Evolutionary conservation across 2,888 invertebrate species (phyloP), one percentile per base, ranked within the genome.

Genomic region (Yponomeuta sedellus): DNA sequence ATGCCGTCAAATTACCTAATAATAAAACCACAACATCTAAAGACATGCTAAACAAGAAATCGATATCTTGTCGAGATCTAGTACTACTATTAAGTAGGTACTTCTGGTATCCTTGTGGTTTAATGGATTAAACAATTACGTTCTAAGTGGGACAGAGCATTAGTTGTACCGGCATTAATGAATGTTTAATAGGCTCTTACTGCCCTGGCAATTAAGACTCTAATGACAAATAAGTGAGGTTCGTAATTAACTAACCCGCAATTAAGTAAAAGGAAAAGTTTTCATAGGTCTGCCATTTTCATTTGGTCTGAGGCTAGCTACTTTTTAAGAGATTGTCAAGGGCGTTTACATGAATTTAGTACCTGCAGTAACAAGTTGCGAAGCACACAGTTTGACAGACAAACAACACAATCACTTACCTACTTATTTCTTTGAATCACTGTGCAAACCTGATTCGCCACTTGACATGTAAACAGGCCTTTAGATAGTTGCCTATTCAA

Each of bases 181-280:
- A 70, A 71, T 64, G 65, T 67, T 71, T 67, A 71, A 71, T 68
- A 68, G 67, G 69, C 69, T 71, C 70, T 77, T 74, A 76, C 76
- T 71, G 68, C 69, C 64, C 64, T 44, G 70, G 71, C 72, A 71
- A 75, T 76, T 76, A 66, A 67, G 69, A 68, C 66, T 52, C 64
- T 71, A 75, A 70, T 73, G 72, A 72, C 71, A 72, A 72, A 70
- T 77, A 78, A 79, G 77, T 78, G 77, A 74, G 72, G 72, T 66
- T 73, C 69, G 75, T 79, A 77, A 78, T 80, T 75, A 78, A 79
- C 83, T n/a, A 84, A 83, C 78, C 75, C 75, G 77, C 82, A 80
- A 85, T 86, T 83, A 83, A 81, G 82, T 74, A 77, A 72, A 73
- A 75, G 78, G 80, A 79, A 84, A 52, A 82, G 76, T 84, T 81